phyloP scores from a whole-genome alignment of 2,888 invertebrate species.

The Iselma pallidipennis region DNA sequence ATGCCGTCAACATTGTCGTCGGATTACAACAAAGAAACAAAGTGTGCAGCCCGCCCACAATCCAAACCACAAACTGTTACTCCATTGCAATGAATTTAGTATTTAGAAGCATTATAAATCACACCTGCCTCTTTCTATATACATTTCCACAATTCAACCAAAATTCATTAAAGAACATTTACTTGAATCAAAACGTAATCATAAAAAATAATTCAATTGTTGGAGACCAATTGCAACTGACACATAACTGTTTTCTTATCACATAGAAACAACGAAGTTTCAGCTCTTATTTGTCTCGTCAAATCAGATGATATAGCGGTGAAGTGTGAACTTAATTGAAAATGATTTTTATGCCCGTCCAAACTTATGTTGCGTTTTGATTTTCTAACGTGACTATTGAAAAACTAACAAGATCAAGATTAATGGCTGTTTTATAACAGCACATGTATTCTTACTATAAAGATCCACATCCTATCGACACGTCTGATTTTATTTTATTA shows the following conservation, averaged over 20 bases:
- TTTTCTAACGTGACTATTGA: slow-evolving; percentile 1
- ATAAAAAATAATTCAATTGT: background rate
- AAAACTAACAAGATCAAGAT: slow-evolving; percentile 5
- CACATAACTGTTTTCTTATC: background rate
- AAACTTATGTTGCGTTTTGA: slow-evolving; percentile 1
- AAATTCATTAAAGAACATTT: background rate
- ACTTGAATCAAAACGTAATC: background rate
- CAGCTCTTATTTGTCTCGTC: background rate
- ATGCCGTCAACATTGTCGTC: background rate
- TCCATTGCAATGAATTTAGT: background rate
- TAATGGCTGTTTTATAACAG: slow-evolving; percentile 4
- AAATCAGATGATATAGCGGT: background rate
- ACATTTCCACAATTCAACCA: background rate
- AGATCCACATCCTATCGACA: background rate
- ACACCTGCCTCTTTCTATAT: background rate
- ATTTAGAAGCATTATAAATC: background rate
- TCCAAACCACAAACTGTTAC: background rate
- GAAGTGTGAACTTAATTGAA: slow-evolving; percentile 4
- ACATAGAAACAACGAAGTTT: background rate
- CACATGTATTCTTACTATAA: background rate
- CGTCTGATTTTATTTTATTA: background rate
- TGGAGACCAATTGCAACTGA: background rate
- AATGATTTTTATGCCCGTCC: slow-evolving; percentile 4
- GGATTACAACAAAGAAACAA: background rate
- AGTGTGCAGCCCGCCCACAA: background rate